Conservation (phyloP, 2,113 vertebrate species). For the Oncorhynchus kisutch region DNA sequence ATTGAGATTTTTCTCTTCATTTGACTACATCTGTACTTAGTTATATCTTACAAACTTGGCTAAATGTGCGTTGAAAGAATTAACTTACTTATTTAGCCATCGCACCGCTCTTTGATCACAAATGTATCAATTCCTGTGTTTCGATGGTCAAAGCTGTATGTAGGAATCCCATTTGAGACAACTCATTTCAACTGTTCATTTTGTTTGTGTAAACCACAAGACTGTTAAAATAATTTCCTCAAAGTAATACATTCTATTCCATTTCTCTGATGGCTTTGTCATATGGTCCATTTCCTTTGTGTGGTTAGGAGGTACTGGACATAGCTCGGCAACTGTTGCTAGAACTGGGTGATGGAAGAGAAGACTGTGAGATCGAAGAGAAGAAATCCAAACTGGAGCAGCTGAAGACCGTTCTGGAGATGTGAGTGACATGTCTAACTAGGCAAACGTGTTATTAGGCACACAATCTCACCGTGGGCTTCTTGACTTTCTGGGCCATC, state of each 20-base stretch:
- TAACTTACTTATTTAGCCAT: too few species aligned
- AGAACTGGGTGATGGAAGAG: constrained; percentile 81
- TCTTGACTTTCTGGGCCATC: background rate
- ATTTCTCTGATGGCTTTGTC: background rate
- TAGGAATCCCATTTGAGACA: background rate
- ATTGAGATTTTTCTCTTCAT: background rate
- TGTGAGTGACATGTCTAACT: constrained; percentile 76
- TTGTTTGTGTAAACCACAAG: too few species aligned
- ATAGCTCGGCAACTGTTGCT: constrained; percentile 88
- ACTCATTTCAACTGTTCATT: too few species aligned
- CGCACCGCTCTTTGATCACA: background rate
- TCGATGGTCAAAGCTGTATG: background rate
- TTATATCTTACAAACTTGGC: too few species aligned
- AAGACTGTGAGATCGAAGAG: constrained; percentile 92
- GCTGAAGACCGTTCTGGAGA: constrained; percentile 95
- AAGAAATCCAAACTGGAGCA: constrained; percentile 94
- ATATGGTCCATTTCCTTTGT: background rate
- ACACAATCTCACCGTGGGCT: background rate
- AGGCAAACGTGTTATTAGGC: constrained; percentile 23
- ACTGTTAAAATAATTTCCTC: too few species aligned
- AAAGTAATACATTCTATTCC: background rate
- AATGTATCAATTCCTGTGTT: background rate
- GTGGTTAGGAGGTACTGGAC: constrained; percentile 90
- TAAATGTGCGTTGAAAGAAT: too few species aligned
- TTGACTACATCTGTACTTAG: too few species aligned